Conservation (phyloP, 2,888 invertebrate species). For the Cephonodes hylas region DNA sequence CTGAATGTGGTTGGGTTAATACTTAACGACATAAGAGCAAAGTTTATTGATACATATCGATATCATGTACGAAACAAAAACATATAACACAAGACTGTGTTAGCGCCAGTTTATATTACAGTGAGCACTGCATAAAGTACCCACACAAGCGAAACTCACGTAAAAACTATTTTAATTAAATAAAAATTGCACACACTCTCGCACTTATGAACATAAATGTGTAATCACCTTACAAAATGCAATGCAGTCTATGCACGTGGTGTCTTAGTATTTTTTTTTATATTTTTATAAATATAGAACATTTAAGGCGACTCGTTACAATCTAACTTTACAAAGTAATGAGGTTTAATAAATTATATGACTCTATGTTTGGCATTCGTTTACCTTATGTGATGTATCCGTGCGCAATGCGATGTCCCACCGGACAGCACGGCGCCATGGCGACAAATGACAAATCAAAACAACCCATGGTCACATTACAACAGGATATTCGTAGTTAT, state of each 20-base stretch:
- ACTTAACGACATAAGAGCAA: not conserved
- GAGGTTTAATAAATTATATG: constrained; percentile 65
- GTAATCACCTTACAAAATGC: constrained; percentile 70
- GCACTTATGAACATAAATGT: constrained; percentile 7
- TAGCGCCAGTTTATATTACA: not conserved
- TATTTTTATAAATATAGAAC: constrained; percentile 38
- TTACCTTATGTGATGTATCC: constrained; percentile 53
- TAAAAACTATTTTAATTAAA: constrained; percentile 6
- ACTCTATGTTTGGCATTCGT: constrained; percentile 70
- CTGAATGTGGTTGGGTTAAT: not conserved
- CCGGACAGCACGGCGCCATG: not conserved
- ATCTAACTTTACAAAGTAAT: constrained; percentile 55
- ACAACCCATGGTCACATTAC: not conserved
- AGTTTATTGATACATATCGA: not conserved
- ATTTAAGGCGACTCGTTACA: constrained; percentile 69
- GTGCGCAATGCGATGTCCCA: not conserved
- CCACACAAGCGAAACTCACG: not conserved
- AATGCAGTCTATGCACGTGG: constrained; percentile 73
- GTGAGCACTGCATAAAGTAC: not conserved
- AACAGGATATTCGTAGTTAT: constrained; percentile 3
- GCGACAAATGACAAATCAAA: not conserved
- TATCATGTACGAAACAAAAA: not conserved
- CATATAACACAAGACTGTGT: not conserved
- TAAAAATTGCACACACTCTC: constrained; percentile 4
- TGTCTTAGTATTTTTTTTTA: constrained; percentile 56